These are phyloP conservation scores for Horisme vitalbata DNA, from an alignment of 2,888 invertebrate genomes.

Conservation along the genomic window DNA sequence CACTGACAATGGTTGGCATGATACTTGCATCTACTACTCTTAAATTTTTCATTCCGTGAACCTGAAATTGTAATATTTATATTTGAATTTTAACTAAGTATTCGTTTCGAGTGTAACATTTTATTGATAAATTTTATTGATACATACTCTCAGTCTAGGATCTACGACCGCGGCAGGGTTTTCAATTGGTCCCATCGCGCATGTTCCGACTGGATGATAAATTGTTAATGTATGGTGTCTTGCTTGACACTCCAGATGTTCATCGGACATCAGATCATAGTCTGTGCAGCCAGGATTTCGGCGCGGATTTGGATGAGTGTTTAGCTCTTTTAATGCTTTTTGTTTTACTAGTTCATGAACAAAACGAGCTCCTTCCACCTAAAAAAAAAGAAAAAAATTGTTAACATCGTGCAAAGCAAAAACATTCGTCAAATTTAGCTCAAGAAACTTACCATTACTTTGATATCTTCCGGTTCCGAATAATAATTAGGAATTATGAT, in stretches of 20 bases:
- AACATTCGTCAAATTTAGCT: not conserved
- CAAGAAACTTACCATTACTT: slow-evolving; percentile 83
- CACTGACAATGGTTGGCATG: slow-evolving; percentile 90
- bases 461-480: slow-evolving; percentile 87
- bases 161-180: slow-evolving; percentile 86
- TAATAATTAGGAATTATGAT: slow-evolving; percentile 95
- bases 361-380: slow-evolving; percentile 90
- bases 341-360: slow-evolving; percentile 84
- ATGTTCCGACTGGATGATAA: slow-evolving; percentile 92
- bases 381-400: slow-evolving; percentile 29
- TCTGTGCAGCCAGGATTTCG: slow-evolving; percentile 86
- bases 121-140: no score
- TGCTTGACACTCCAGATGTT: slow-evolving; percentile 90
- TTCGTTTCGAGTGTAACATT: no score
- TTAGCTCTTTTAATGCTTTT: slow-evolving; percentile 82
- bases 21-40: slow-evolving; percentile 92
- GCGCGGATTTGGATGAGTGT: slow-evolving; percentile 85
- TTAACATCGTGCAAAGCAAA: no score
- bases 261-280: slow-evolving; percentile 85
- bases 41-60: slow-evolving; percentile 86
- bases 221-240: slow-evolving; percentile 90
- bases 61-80: slow-evolving; percentile 49
- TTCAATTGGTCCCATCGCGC: slow-evolving; percentile 88
- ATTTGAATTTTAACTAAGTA: no score
- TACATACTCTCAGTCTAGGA: slow-evolving; percentile 74